A percentile compares a stretch with the other conserved stretches of the same genome.
Evolutionary conservation across 1,140 invertebrate genomes (phyloP).

Genomic region (Heliconius hewitsoni): DNA sequence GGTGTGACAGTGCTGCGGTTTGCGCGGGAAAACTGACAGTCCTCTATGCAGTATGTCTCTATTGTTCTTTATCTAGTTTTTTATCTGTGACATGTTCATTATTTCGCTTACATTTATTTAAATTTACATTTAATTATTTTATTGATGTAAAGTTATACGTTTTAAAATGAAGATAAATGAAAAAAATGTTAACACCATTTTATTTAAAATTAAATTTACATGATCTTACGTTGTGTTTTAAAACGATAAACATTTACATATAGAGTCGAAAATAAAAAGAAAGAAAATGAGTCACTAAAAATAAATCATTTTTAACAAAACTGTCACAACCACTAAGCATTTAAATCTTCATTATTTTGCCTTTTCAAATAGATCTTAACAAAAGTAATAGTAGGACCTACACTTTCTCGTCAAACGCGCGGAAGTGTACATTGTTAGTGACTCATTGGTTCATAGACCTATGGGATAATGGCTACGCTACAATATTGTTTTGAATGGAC

Average conservation of each 20-base stretch:
- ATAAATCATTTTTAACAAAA: neutral
- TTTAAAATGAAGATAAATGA: too few relatives aligned
- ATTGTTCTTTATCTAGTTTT: constrained; percentile 11
- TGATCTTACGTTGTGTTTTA: too few relatives aligned
- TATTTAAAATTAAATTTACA: too few relatives aligned
- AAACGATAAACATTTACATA: too few relatives aligned
- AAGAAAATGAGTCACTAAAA: neutral
- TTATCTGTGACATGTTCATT: constrained; percentile 25
- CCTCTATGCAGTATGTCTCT: neutral
- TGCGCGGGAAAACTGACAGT: constrained; percentile 46
- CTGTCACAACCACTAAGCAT: neutral
- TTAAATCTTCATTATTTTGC: neutral
- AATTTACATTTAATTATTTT: neutral
- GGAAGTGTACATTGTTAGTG: constrained; percentile 33
- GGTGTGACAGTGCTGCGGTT: constrained; percentile 40
- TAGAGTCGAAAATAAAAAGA: neutral
- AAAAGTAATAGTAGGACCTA: constrained; percentile 20
- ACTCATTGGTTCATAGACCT: constrained; percentile 33
- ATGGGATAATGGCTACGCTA: constrained; percentile 14
- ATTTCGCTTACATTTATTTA: neutral
- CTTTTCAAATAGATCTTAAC: neutral
- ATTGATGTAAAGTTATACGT: too few relatives aligned
- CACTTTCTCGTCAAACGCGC: constrained; percentile 34
- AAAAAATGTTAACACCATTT: too few relatives aligned
- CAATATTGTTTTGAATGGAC: constrained; percentile 1